Conservation (phyloP, 2,888 invertebrate genomes). For the Sinhomidia bicolor region DNA sequence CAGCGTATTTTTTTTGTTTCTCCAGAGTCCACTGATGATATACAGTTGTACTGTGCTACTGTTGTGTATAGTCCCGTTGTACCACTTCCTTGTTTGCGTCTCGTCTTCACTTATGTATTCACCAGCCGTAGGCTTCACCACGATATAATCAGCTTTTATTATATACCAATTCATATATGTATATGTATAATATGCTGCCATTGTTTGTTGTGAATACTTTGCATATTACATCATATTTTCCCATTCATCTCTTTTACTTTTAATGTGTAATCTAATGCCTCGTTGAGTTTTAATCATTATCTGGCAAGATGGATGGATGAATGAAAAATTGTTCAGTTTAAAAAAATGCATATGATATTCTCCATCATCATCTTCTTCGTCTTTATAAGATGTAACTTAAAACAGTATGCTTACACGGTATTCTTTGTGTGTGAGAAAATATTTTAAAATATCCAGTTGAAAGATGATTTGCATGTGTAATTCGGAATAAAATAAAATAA, state of each 20-base stretch:
- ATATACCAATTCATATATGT: no score
- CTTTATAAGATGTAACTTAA: neutral
- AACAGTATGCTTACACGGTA: neutral
- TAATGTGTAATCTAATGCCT: conserved; percentile 61
- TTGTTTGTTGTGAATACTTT: neutral
- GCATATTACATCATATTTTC: conserved; percentile 29
- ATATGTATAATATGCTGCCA: neutral
- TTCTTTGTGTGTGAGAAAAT: neutral
- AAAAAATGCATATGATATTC: neutral
- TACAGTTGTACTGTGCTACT: no score
- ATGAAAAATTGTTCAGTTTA: neutral
- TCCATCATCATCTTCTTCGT: no score
- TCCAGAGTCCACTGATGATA: conserved; percentile 31
- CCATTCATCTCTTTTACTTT: conserved; percentile 35
- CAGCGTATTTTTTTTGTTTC: no score
- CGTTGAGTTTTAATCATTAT: conserved; percentile 57
- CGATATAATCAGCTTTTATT: neutral
- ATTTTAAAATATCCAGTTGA: neutral
- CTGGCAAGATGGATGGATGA: neutral
- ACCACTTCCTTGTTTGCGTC: conserved; percentile 52
- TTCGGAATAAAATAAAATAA: conserved; percentile 4
- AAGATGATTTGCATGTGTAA: conserved; percentile 1
- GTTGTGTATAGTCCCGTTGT: conserved; percentile 23
- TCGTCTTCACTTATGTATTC: conserved; percentile 51
- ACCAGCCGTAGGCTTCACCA: neutral